Conservation (phyloP, 2,888 invertebrate genomes). For the Standfussiana lucernea region DNA sequence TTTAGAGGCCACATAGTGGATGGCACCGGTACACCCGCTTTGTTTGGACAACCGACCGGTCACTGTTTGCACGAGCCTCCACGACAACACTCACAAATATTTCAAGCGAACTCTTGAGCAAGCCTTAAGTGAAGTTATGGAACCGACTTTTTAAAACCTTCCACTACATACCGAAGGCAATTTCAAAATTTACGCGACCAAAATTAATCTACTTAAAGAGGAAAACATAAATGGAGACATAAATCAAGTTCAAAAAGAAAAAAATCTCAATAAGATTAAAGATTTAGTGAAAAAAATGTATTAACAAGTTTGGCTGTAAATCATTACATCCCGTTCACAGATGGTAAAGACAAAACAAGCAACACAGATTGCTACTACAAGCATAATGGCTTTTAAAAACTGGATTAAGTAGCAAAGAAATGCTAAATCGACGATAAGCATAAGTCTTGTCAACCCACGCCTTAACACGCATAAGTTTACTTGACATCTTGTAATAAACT, state of each 20-base stretch:
- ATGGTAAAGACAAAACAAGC: conserved; percentile 78
- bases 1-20: conserved; percentile 76
- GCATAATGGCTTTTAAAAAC: conserved; percentile 87
- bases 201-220: conserved; percentile 11
- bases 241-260: conserved; percentile 27
- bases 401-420: conserved; percentile 89
- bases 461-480: conserved; percentile 61
- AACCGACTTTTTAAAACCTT: conserved; percentile 68
- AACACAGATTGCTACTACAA: conserved; percentile 86
- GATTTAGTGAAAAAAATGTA: conserved; percentile 37
- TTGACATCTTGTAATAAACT: conserved; percentile 68
- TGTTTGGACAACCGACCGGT: conserved; percentile 89
- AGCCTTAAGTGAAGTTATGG: conserved; percentile 67
- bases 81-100: conserved; percentile 87
- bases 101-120: conserved; percentile 82
- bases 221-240: conserved; percentile 16
- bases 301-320: conserved; percentile 56
- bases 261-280: conserved; percentile 18
- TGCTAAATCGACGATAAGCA: conserved; percentile 88
- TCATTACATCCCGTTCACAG: conserved; percentile 65
- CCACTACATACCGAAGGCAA: conserved; percentile 36
- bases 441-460: conserved; percentile 89
- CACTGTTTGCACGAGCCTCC: conserved; percentile 87
- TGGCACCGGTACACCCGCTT: conserved; percentile 76
- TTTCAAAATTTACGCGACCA: background rate